These are phyloP conservation scores for Incurvaria masculella DNA, from an alignment of 2,888 invertebrate genomes.

Conservation along the genomic window DNA sequence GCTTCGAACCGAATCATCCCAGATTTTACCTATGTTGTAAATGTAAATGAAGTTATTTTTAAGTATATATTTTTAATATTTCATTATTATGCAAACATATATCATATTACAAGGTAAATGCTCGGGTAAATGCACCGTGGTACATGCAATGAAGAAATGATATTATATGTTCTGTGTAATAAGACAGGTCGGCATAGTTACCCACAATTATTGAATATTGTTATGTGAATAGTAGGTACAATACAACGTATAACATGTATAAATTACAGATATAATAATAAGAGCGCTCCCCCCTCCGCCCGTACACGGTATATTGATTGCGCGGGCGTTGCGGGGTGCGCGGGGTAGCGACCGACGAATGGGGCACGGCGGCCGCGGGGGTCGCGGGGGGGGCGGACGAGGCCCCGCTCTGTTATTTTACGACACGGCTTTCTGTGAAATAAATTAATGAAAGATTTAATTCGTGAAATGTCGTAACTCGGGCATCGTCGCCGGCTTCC, in stretches of 20 bases:
- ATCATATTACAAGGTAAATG: no score
- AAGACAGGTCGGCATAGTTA: no score
- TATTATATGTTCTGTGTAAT: no score
- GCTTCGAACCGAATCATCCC: no score
- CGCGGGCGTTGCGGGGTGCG: conserved; percentile 57
- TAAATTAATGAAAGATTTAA: conserved; percentile 45
- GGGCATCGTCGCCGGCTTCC: conserved; percentile 24
- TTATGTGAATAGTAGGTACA: no score
- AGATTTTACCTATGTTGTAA: no score
- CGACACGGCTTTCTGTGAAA: conserved; percentile 60
- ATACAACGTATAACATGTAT: neutral
- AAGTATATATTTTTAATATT: no score
- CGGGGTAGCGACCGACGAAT: conserved; percentile 29
- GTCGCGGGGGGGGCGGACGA: conserved; percentile 57
- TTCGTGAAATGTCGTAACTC: conserved; percentile 49
- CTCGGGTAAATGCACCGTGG: no score
- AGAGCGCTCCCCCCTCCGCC: conserved; percentile 45
- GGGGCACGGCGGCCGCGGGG: conserved; percentile 57
- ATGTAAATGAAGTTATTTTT: no score
- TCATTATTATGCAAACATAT: no score
- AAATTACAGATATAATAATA: neutral
- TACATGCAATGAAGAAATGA: no score
- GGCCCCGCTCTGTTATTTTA: conserved; percentile 59
- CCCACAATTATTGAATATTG: no score
- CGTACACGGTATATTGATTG: conserved; percentile 59